A percentile compares a stretch with the other conserved stretches of the same genome.
These are phyloP conservation scores for Drosophila aldrichi DNA, from an alignment of 2,888 invertebrate species.

Conservation along the genomic window DNA sequence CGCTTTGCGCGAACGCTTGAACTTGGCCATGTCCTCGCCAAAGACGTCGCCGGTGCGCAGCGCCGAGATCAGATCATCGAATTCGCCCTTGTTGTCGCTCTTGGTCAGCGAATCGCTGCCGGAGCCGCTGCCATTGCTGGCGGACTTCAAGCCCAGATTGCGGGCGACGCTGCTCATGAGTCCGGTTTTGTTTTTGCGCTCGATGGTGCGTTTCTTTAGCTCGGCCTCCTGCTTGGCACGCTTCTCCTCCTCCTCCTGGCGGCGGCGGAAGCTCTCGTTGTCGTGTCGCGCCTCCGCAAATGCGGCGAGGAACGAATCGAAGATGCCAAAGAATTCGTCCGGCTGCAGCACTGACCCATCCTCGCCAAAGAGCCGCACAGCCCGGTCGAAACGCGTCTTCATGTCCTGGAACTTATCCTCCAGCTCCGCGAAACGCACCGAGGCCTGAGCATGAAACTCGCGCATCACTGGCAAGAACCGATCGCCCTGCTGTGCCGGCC, in stretches of 20 bases:
- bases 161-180: slow-evolving; percentile 91
- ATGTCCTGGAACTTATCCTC: slow-evolving; percentile 97
- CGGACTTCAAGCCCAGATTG: slow-evolving; percentile 88
- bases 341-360: slow-evolving; percentile 94
- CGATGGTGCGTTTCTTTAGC: slow-evolving; percentile 93
- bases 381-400: slow-evolving; percentile 96
- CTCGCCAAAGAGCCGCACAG: slow-evolving; percentile 95
- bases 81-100: slow-evolving; percentile 91
- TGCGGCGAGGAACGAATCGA: slow-evolving; percentile 94
- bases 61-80: slow-evolving; percentile 98
- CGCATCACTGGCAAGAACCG: slow-evolving; percentile 97
- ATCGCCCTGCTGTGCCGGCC: slow-evolving; percentile 89
- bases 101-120: slow-evolving; percentile 86
- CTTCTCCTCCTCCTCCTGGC: slow-evolving; percentile 95
- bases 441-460: slow-evolving; percentile 96
- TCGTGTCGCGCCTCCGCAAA: slow-evolving; percentile 94
- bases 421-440: slow-evolving; percentile 95
- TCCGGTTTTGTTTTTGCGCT: slow-evolving; percentile 92
- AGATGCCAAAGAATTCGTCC: slow-evolving; percentile 96
- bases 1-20: slow-evolving; percentile 91
- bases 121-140: slow-evolving; percentile 67
- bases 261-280: slow-evolving; percentile 93
- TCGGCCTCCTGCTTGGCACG: slow-evolving; percentile 95
- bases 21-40: slow-evolving; percentile 97
- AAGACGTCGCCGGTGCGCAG: slow-evolving; percentile 97